Base-by-base conservation (phyloP, 2,797 vertebrate genomes). In the Crypturellus tataupa region DNA sequence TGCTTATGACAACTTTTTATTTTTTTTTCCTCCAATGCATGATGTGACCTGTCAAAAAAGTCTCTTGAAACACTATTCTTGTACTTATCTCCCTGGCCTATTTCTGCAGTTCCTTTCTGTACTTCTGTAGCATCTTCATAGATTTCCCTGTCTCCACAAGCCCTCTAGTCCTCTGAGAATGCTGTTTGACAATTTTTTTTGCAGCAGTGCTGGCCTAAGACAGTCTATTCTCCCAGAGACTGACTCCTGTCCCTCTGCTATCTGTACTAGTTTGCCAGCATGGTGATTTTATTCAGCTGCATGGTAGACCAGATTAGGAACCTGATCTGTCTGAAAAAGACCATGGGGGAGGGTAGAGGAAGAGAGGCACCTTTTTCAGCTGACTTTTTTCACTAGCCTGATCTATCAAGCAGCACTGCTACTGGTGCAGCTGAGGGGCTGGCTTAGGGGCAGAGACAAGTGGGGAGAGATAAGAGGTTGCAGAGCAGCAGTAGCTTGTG, bases 41-140 rank as follows among this genome's bases (percentile, higher is more conserved):
- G 86, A 90, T 62, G 73, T 88, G 82, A 81, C 80, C 78, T 94
- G 85, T 95, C 88, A 73, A 15, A 94, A 95, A 94, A 51, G 71
- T 94, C 80, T 75, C 73, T 90, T 82, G 85, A 85, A 91, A 83
- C 39, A 59, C 81, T 91, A 8, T 85, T 94, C 60, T 89, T 89
- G 56, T 60, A 44, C 56, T 93, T 91, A 79, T 68, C 47, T 94
- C 16, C 59, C 73, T 85, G 87, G 80, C 68, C 82, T 88, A 31
- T 94, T 91, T 92, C 60, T 93, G 35, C 81, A 40, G 33, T 68
- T 95, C 27, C 23, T 85, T 93, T 92, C 85, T 70, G 73, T 95
- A 87, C 80, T 93, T 87, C 72, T 65, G 47, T 92, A 69, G 9
- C 83, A 78, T 87, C 81, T 92, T 82, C 79, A 5, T 49, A 76